Conservation (phyloP, 2,888 invertebrate genomes). For the Chloroclystis v-ata region DNA sequence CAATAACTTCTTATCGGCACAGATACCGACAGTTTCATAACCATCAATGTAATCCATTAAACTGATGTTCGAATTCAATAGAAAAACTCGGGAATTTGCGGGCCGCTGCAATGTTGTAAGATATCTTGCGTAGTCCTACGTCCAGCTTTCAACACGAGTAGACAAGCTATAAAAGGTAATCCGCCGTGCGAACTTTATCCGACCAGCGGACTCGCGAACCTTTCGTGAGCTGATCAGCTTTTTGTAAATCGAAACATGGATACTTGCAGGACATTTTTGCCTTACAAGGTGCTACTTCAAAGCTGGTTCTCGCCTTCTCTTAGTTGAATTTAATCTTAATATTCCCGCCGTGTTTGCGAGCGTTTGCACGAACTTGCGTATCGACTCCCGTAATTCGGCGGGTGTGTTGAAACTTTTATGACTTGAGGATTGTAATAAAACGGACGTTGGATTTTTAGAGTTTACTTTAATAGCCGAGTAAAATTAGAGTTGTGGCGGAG, state of each 20-base stretch:
- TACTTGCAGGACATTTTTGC: slow-evolving; percentile 60
- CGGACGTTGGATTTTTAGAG: slow-evolving; percentile 16
- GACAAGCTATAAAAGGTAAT: slow-evolving; percentile 56
- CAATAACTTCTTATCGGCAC: slow-evolving; percentile 43
- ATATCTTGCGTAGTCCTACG: slow-evolving; percentile 25
- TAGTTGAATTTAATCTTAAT: slow-evolving; percentile 65
- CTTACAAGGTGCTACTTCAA: slow-evolving; percentile 51
- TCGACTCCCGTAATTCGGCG: slow-evolving; percentile 32
- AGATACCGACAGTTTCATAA: slow-evolving; percentile 60
- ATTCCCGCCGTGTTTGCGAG: slow-evolving; percentile 56
- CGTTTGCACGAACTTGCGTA: slow-evolving; percentile 43
- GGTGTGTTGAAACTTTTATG: slow-evolving; percentile 31
- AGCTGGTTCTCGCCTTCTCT: slow-evolving; percentile 62
- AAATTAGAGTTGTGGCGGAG: slow-evolving; percentile 19
- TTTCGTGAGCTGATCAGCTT: slow-evolving; percentile 66
- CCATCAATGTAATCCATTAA: slow-evolving; percentile 54
- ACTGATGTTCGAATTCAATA: slow-evolving; percentile 46
- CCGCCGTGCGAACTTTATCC: slow-evolving; percentile 59
- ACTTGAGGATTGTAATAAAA: slow-evolving; percentile 23
- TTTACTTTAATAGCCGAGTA: slow-evolving; percentile 15
- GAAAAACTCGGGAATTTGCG: slow-evolving; percentile 45
- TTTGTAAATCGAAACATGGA: slow-evolving; percentile 59
- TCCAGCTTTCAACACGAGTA: slow-evolving; percentile 58
- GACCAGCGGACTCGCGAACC: slow-evolving; percentile 53
- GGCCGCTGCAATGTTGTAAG: slow-evolving; percentile 40